Evolutionary conservation across 2,797 vertebrate genomes (phyloP), one percentile per base, ranked within the genome.

Genomic region (Protosalanx chinensis): DNA sequence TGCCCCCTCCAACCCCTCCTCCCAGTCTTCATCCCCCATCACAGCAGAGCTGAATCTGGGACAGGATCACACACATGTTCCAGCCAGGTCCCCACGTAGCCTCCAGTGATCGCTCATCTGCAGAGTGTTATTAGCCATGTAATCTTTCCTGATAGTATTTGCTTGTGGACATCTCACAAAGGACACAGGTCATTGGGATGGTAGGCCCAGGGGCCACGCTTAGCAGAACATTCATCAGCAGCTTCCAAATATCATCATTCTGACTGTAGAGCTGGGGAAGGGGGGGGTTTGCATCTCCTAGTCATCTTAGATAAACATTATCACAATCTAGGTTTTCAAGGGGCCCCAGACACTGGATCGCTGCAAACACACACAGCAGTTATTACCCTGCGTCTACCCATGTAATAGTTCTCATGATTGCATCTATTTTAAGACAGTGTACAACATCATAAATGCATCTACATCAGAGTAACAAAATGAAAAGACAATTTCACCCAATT

Each of bases 121-220:
- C 84, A 79, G 84, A 80, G 80, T 75, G 79, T 86, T 87, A 86
- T 91, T 90, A 90, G 85, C 89, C 77, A 70, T 85, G 82, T 90
- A 88, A 91, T 91, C 82, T 86, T 85, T 90, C 88, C 86, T 84
- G 84, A 88, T 87, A 84, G 87, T 84, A 84, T 84, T 85, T 84
- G 85, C 85, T 87, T 66, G 76, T 81, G 82, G 87, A 88, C 79
- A 83, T 86, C 77, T 83, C 80, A 27, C 46, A 76, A 71, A 86
- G 68, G 87, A 82, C 85, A 82, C 80, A 89, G 90, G 89, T 88
- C 88, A 90, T 67, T 12, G 35, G 76, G 81, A 85, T 79, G 81
- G 82, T 72, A 85, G 75, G 74, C 68, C 86, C 72, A 49, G 56
- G 29, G 75, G 77, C 82, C 82, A 76, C 51, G 15, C 53, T 63